Base-by-base conservation (phyloP, 1,140 invertebrate species). In the Prorops nasuta region DNA sequence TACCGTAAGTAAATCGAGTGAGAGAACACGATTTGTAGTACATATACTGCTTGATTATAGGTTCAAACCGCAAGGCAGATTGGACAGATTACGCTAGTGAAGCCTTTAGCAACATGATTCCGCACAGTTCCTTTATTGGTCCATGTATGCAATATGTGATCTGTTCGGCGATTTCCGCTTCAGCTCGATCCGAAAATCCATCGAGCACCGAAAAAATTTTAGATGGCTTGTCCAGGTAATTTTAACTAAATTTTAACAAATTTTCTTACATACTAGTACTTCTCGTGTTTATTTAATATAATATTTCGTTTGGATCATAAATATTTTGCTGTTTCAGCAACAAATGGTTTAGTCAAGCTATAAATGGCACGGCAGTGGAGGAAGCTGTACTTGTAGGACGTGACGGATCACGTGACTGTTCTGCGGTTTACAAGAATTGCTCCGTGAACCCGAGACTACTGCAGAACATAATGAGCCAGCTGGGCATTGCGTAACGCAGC, bases 191-290 rank as follows among this genome's bases (percentile, higher is more conserved):
- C 10, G 58, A 67, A 1, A 63, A 60, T 38, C 67, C 66, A 1
- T 61, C 65, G 1, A 72, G 64, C 20, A 51, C 55, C 1, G 68
- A 75, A 2, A 76, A 78, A 52, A 74, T 79, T 32, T 67, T 78
- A 19, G 76, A 79, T 39, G 74, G 68, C 17, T 31, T 78, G 3
- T 61, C 64, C 1, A 75, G 71, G 76, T 77, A 67, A 36, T 7
- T 6, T 42, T 35, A 10, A 17, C 15, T 22, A 1, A 20, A 15
- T 51, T 28, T 28, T 6, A 6, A 28, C 24, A 28, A 28, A 28
- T 4, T 28, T n/a, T n/a, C n/a, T n/a, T n/a, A n/a, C n/a, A 28
- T 10, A 28, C 10, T 28, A 10, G 4, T 4, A 28, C 4, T 28
- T 28, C 4, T 28, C 14, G 20, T 19, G 14, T 46, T 10, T 7